phyloP scores from a whole-genome alignment of 2,113 vertebrate genomes.

The Amphiprion percula region DNA sequence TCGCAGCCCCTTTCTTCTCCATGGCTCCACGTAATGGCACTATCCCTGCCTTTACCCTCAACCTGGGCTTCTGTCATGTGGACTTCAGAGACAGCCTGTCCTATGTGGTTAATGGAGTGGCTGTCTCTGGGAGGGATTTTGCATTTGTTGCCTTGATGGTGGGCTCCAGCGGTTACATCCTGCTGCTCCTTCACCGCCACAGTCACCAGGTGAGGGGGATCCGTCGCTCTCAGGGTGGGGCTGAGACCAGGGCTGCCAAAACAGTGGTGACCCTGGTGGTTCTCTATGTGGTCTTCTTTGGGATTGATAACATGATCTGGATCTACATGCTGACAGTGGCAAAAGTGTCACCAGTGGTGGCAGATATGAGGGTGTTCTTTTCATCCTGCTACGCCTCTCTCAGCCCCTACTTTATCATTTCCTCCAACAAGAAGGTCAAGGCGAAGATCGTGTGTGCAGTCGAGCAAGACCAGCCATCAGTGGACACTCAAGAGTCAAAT shows the following conservation, averaged over 20 bases:
- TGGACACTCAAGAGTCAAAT: slow-evolving; percentile 58
- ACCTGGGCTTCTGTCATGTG: slow-evolving; percentile 85
- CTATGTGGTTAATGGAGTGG: slow-evolving; percentile 84
- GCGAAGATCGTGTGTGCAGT: slow-evolving; percentile 77
- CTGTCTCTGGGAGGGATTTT: slow-evolving; percentile 81
- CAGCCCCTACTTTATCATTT: slow-evolving; percentile 86
- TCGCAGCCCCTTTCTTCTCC: slow-evolving; percentile 82
- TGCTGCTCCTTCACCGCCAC: slow-evolving; percentile 82
- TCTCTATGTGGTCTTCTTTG: slow-evolving; percentile 85
- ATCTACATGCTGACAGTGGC: slow-evolving; percentile 87
- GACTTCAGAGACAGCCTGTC: slow-evolving; percentile 83
- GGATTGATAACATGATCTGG: slow-evolving; percentile 87
- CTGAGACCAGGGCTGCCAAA: slow-evolving; percentile 84
- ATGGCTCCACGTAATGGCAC: slow-evolving; percentile 84
- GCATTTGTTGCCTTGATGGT: slow-evolving; percentile 84
- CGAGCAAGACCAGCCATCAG: slow-evolving; percentile 60
- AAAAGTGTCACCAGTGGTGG: slow-evolving; percentile 82
- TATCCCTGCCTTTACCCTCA: slow-evolving; percentile 82
- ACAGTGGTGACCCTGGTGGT: slow-evolving; percentile 83
- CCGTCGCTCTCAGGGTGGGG: slow-evolving; percentile 68
- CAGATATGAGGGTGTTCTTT: slow-evolving; percentile 87
- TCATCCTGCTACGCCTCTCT: slow-evolving; percentile 85
- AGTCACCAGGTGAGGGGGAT: slow-evolving; percentile 70
- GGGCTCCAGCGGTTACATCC: slow-evolving; percentile 82
- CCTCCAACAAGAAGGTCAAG: slow-evolving; percentile 86